These are phyloP conservation scores for Heliconius eleuchia DNA, from an alignment of 1,140 invertebrate species.

Conservation along the genomic window DNA sequence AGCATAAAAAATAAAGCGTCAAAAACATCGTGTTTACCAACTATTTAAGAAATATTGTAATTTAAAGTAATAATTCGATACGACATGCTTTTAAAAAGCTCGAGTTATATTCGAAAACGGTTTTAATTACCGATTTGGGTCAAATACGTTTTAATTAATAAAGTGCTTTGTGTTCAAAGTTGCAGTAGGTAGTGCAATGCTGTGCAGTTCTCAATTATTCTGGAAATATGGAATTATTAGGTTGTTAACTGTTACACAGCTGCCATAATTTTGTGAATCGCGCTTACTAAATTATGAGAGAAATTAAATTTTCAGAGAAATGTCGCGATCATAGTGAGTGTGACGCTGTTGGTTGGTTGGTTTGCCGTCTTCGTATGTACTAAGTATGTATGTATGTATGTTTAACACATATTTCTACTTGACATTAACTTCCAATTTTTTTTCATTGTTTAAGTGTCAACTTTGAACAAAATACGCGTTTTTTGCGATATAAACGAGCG, in stretches of 20 bases:
- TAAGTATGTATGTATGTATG: neutral
- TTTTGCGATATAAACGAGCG: too few relatives aligned
- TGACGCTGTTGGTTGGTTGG: neutral
- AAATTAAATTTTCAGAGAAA: conserved; percentile 2
- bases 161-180: conserved; percentile 11
- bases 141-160: conserved; percentile 13
- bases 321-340: conserved; percentile 2
- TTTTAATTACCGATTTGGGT: conserved; percentile 11
- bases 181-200: conserved; percentile 2
- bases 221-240: conserved; percentile 13
- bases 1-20: neutral
- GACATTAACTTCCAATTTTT: too few relatives aligned
- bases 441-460: too few relatives aligned
- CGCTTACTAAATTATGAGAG: neutral
- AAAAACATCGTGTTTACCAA: neutral
- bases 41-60: neutral
- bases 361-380: neutral
- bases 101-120: neutral
- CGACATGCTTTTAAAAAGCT: neutral
- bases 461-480: too few relatives aligned
- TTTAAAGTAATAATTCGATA: neutral
- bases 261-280: conserved; percentile 7
- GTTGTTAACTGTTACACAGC: conserved; percentile 13
- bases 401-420: too few relatives aligned
- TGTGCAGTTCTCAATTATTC: conserved; percentile 10